Evolutionary conservation across 2,797 vertebrate species (phyloP).

Genomic region (Lacerta agilis): DNA sequence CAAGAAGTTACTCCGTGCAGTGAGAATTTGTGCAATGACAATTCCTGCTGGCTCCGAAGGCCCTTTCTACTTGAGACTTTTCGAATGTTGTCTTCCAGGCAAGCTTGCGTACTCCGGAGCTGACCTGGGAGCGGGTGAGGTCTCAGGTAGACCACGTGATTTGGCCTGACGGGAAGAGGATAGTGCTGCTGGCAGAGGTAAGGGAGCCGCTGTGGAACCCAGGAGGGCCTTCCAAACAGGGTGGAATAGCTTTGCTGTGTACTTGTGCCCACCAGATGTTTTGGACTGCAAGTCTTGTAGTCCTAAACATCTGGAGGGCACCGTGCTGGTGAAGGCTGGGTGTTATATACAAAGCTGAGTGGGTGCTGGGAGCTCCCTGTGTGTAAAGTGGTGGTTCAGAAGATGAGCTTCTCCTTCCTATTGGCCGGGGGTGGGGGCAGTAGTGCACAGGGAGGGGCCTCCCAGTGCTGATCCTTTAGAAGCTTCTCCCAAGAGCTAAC

Average conservation of each 20-base stretch:
- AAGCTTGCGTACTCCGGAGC: constrained; percentile 92
- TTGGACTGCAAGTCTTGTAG: too few species aligned
- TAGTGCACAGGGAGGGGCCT: rapidly evolving
- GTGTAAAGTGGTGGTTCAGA: too few species aligned
- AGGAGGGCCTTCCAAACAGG: neutral
- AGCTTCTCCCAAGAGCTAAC: neutral
- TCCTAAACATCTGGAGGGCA: too few species aligned
- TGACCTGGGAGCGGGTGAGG: constrained; percentile 96
- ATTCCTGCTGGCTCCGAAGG: too few species aligned
- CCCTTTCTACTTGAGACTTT: rapidly evolving
- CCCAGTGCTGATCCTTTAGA: neutral
- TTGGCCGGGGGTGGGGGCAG: too few species aligned
- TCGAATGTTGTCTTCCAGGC: constrained; percentile 78
- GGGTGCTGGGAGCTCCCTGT: too few species aligned
- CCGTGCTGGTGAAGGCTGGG: neutral
- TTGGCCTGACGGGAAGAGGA: constrained; percentile 96
- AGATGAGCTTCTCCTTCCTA: neutral
- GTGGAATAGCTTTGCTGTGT: neutral
- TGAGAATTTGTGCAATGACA: neutral
- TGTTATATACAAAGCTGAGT: too few species aligned
- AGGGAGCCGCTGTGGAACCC: rapidly evolving
- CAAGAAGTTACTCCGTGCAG: neutral
- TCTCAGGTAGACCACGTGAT: constrained; percentile 98
- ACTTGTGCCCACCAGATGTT: too few species aligned
- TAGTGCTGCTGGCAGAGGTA: constrained; percentile 96